Conservation (phyloP, 2,113 vertebrate genomes). For the Cryptotis parvus region DNA sequence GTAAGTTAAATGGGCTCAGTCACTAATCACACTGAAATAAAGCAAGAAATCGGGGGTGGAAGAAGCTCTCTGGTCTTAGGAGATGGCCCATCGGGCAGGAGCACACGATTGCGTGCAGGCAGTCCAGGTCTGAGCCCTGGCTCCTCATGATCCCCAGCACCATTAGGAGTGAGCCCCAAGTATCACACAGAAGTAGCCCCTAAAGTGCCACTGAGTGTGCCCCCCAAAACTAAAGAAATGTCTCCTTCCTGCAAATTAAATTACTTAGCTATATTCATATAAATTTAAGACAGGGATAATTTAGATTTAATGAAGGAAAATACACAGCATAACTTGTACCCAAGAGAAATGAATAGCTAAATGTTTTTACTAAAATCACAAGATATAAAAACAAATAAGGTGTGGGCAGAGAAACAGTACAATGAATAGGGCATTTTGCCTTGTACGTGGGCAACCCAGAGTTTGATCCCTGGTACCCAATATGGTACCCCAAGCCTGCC, state of each 20-base stretch:
- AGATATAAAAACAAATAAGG: background rate
- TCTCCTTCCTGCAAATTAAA: background rate
- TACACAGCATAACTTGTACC: constrained; percentile 23
- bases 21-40: constrained; percentile 30
- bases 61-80: too few species aligned
- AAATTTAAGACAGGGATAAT: constrained; percentile 17
- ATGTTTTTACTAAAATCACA: background rate
- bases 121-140: too few species aligned
- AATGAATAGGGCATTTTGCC: too few species aligned
- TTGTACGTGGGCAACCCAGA: too few species aligned
- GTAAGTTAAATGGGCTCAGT: background rate
- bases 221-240: background rate
- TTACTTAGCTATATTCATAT: constrained; percentile 14
- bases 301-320: constrained; percentile 22
- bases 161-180: too few species aligned
- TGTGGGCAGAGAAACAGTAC: too few species aligned
- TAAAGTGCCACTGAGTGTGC: too few species aligned
- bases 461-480: background rate
- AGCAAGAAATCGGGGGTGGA: background rate
- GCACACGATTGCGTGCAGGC: too few species aligned
- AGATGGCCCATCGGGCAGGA: too few species aligned
- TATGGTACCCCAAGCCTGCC: background rate
- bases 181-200: too few species aligned
- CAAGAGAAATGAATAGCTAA: constrained; percentile 1
- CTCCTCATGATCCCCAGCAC: too few species aligned